These are phyloP conservation scores for Setipinna tenuifilis DNA, from an alignment of 2,797 vertebrate genomes.

Conservation along the genomic window DNA sequence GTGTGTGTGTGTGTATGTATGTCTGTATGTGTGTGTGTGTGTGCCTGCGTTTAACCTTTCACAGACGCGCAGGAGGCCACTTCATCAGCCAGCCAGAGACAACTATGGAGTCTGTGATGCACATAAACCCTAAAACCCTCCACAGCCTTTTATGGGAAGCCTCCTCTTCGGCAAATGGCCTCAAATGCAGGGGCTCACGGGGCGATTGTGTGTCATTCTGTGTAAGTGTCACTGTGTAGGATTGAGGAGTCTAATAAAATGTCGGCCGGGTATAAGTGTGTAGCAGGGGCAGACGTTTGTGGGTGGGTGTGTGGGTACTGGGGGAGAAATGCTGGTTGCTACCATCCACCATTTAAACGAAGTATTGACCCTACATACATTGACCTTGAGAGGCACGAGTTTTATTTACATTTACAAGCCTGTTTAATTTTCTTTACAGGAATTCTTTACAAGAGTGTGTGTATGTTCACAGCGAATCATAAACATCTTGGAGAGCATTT, in stretches of 20 bases:
- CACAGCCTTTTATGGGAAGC: constrained; percentile 1
- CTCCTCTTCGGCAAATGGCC: background rate
- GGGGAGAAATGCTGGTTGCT: background rate
- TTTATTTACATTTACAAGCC: background rate
- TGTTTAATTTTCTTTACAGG: background rate
- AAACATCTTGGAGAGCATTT: background rate
- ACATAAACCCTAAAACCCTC: background rate
- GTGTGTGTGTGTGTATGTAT: no score
- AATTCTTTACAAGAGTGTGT: background rate
- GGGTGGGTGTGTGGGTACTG: background rate
- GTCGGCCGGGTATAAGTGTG: background rate
- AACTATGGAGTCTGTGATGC: background rate
- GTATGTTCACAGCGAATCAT: background rate
- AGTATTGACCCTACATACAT: background rate
- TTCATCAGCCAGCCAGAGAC: constrained; percentile 5
- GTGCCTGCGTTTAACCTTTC: background rate
- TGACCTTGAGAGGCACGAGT: background rate
- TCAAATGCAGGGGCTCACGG: background rate
- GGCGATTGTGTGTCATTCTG: background rate
- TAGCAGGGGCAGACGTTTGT: background rate
- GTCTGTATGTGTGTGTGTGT: no score
- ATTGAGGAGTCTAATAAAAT: background rate
- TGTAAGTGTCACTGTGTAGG: background rate
- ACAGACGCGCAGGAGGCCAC: background rate
- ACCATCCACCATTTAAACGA: background rate